Conservation (phyloP, 2,888 invertebrate genomes). For the Pegoplata infirma region DNA sequence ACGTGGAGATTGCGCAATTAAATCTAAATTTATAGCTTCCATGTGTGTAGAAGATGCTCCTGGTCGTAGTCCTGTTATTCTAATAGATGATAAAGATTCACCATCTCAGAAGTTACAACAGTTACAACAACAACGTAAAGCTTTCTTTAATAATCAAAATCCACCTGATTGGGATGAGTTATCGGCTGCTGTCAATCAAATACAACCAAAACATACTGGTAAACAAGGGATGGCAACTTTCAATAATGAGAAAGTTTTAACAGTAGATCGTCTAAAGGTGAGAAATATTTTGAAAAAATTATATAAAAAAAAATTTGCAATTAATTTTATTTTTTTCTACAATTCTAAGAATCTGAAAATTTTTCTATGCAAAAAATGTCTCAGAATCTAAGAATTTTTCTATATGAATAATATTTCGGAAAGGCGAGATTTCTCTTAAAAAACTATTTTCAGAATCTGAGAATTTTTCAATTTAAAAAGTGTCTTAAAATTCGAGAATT, state of each 20-base stretch:
- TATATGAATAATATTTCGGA: too few species aligned
- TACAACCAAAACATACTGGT: conserved; percentile 74
- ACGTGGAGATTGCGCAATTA: conserved; percentile 78
- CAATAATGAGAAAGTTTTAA: conserved; percentile 83
- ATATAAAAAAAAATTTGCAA: too few species aligned
- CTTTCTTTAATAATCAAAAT: conserved; percentile 51
- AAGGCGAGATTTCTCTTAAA: too few species aligned
- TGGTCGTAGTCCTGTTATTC: conserved; percentile 60
- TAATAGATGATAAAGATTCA: conserved; percentile 36
- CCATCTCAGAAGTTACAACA: conserved; percentile 32
- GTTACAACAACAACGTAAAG: conserved; percentile 35
- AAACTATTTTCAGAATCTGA: too few species aligned
- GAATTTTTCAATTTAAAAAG: too few species aligned
- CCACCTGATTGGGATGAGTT: conserved; percentile 73
- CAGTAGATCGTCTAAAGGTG: conserved; percentile 84
- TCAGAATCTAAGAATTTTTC: too few species aligned
- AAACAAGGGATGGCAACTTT: conserved; percentile 83
- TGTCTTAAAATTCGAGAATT: too few species aligned
- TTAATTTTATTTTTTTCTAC: too few species aligned
- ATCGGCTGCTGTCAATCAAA: conserved; percentile 72
- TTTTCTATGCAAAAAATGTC: too few species aligned
- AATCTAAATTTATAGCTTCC: conserved; percentile 79
- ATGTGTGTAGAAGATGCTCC: conserved; percentile 77
- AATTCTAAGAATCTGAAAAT: too few species aligned
- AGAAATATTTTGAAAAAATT: too few species aligned